Conservation (phyloP, 2,113 vertebrate species). For the Macrotis lagotis region DNA sequence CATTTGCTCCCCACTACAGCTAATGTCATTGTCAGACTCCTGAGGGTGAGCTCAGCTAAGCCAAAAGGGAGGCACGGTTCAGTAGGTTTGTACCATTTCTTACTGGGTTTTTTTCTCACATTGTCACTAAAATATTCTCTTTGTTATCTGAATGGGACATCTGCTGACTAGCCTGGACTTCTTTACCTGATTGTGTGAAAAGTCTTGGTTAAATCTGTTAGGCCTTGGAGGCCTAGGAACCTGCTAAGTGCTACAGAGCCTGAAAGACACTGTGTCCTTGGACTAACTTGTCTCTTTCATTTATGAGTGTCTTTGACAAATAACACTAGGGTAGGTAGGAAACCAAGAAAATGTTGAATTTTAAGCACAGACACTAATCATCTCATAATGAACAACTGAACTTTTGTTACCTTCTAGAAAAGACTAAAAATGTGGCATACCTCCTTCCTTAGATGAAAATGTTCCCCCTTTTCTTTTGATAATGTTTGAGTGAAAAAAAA, state of each 20-base stretch:
- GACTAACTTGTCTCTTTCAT: constrained; percentile 86
- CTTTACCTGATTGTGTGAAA: constrained; percentile 97
- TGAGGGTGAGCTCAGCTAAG: constrained; percentile 56
- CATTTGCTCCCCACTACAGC: constrained; percentile 65
- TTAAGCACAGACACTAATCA: constrained; percentile 47
- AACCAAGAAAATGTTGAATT: constrained; percentile 48
- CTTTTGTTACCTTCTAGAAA: constrained; percentile 57
- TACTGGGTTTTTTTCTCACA: constrained; percentile 95
- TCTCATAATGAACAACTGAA: constrained; percentile 60
- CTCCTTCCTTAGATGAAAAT: constrained; percentile 18
- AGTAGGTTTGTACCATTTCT: constrained; percentile 87
- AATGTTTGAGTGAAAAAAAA: background rate
- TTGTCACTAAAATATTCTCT: constrained; percentile 95
- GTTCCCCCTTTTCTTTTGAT: constrained; percentile 25
- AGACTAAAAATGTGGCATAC: constrained; percentile 20
- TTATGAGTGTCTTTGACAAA: constrained; percentile 75
- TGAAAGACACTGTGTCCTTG: constrained; percentile 95
- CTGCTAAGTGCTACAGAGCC: constrained; percentile 92
- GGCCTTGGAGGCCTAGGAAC: constrained; percentile 88
- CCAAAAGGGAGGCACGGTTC: constrained; percentile 85
- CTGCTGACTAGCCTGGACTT: constrained; percentile 81
- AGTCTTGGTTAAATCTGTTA: constrained; percentile 91
- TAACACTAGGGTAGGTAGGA: constrained; percentile 63
- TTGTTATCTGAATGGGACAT: constrained; percentile 89
- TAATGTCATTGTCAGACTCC: constrained; percentile 68